Evolutionary conservation across 2,797 vertebrate genomes (phyloP).

Genomic region (Acipenser oxyrinchus): DNA sequence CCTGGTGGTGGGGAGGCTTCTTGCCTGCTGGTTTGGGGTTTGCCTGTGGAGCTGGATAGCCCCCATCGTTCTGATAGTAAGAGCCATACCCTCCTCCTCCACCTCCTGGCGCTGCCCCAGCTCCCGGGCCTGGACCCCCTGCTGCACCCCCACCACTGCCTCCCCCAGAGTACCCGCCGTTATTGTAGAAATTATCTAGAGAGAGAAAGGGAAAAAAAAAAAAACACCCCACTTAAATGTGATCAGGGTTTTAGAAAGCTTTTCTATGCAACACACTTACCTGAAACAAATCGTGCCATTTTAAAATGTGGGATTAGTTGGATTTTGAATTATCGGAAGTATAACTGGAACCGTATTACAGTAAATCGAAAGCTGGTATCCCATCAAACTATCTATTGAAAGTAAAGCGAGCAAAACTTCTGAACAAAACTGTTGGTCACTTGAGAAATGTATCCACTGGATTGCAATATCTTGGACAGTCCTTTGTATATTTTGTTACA

Average conservation of each 20-base stretch:
- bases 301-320: conserved; percentile 3
- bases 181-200: conserved; percentile 88
- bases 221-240: no score
- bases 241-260: no score
- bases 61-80: conserved; percentile 75
- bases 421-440: no score
- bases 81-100: conserved; percentile 62
- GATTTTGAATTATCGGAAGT: conserved; percentile 13
- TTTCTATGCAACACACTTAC: no score
- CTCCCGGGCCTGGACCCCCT: conserved; percentile 26
- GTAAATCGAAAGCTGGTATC: neutral
- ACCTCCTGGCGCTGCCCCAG: conserved; percentile 41
- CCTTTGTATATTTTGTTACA: no score
- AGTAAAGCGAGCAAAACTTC: no score
- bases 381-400: no score
- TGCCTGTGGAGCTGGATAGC: conserved; percentile 52
- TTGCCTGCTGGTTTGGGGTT: conserved; percentile 65
- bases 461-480: no score
- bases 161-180: conserved; percentile 72
- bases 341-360: neutral
- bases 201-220: conserved; percentile 22
- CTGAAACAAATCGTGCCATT: no score
- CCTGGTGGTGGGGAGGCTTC: conserved; percentile 70
- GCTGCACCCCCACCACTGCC: conserved; percentile 48
- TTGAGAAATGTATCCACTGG: no score